Evolutionary conservation across 2,113 vertebrate genomes (phyloP).

Genomic region (Cyanocitta stelleri): DNA sequence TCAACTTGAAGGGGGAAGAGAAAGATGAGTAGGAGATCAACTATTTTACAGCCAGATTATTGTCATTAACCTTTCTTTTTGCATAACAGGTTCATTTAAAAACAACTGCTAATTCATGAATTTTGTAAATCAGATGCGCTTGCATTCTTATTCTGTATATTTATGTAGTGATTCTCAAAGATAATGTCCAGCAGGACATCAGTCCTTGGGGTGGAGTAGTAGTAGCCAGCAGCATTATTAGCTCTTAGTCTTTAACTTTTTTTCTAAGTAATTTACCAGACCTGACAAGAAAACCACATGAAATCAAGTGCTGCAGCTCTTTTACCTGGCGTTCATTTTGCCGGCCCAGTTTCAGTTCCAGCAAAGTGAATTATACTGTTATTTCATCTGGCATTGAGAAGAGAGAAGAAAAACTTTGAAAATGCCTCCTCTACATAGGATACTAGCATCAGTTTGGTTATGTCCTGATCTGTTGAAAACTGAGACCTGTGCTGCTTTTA

Average conservation of each 20-base stretch:
- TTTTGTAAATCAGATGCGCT: background rate
- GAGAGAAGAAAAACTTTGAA: background rate
- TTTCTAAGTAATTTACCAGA: background rate
- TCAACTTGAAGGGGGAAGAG: background rate
- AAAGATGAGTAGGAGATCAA: background rate
- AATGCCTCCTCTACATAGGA: background rate
- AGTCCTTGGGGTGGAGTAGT: background rate
- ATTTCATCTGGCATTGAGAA: background rate
- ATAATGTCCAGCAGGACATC: background rate
- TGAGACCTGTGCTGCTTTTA: background rate
- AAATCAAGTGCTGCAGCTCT: background rate
- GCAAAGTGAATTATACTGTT: background rate
- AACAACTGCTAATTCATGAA: background rate
- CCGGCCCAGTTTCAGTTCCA: background rate
- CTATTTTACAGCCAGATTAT: background rate
- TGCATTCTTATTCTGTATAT: background rate
- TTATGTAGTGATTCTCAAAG: background rate
- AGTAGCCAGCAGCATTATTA: background rate
- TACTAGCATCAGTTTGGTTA: background rate
- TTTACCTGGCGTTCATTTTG: background rate
- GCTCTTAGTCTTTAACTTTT: background rate
- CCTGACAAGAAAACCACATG: background rate
- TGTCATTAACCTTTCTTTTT: background rate
- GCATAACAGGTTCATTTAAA: background rate
- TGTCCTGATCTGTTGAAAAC: background rate